These are phyloP conservation scores for Etheostoma perlongum DNA, from an alignment of 2,797 vertebrate species.

Conservation along the genomic window DNA sequence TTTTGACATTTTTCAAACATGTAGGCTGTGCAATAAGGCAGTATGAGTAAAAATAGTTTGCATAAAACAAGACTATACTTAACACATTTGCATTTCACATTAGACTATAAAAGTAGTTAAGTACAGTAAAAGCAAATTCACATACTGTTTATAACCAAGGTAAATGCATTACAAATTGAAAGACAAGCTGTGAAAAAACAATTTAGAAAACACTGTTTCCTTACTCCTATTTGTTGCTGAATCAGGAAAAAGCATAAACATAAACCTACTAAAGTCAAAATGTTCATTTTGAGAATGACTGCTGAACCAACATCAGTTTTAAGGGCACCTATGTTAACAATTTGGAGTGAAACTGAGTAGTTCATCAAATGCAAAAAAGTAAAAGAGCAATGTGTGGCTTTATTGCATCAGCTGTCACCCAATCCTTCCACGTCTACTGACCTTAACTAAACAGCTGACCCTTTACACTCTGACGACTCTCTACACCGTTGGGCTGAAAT, in stretches of 20 bases:
- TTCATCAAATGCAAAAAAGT: not conserved
- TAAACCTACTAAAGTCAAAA: no score
- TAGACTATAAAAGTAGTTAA: not conserved
- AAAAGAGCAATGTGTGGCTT: no score
- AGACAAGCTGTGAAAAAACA: not conserved
- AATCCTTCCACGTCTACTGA: slow-evolving; percentile 34
- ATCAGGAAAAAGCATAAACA: not conserved
- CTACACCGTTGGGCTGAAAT: not conserved
- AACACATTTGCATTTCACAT: not conserved
- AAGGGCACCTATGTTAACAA: not conserved
- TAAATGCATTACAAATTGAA: not conserved
- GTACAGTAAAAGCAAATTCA: not conserved
- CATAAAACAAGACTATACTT: not conserved
- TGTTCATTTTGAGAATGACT: not conserved
- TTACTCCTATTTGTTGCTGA: not conserved
- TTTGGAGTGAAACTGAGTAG: not conserved
- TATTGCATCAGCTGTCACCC: slow-evolving; percentile 64
- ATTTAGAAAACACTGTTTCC: not conserved
- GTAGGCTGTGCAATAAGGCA: not conserved
- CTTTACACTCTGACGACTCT: slow-evolving; percentile 21
- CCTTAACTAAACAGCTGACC: slow-evolving; percentile 41
- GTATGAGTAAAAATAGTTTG: not conserved
- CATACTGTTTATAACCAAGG: not conserved
- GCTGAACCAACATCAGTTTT: not conserved
- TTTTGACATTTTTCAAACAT: not conserved